Conservation (phyloP, 2,797 vertebrate genomes). For the Protonibea diacanthus region DNA sequence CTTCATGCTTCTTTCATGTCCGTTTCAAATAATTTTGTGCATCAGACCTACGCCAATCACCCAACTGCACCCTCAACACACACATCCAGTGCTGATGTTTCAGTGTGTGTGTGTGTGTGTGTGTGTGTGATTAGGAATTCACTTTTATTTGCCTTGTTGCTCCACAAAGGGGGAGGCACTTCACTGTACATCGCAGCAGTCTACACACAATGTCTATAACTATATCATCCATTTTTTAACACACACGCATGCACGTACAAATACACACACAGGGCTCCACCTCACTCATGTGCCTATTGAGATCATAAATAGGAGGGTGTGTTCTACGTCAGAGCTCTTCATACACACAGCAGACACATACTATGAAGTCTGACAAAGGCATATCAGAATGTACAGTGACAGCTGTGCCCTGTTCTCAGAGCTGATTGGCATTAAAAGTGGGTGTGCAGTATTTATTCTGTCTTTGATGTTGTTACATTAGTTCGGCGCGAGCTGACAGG, state of each 20-base stretch:
- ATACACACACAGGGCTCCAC: constrained; percentile 21
- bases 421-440: constrained; percentile 50
- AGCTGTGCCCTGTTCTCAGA: constrained; percentile 33
- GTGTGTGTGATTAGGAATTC: constrained; percentile 69
- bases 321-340: constrained; percentile 18
- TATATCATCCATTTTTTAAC: constrained; percentile 67
- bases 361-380: constrained; percentile 32
- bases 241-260: constrained; percentile 15
- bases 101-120: constrained; percentile 4
- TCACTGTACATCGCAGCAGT: constrained; percentile 29
- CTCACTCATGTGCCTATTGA: constrained; percentile 27
- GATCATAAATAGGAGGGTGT: constrained; percentile 34
- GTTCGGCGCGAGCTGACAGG: constrained; percentile 49
- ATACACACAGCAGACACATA: constrained; percentile 37
- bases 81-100: constrained; percentile 10
- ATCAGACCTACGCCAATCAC: constrained; percentile 21
- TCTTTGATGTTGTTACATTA: constrained; percentile 52
- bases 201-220: constrained; percentile 38
- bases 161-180: constrained; percentile 18
- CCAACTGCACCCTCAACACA: constrained; percentile 11
- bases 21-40: constrained; percentile 21
- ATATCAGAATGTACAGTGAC: constrained; percentile 27
- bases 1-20: constrained; percentile 44
- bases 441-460: constrained; percentile 49
- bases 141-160: constrained; percentile 70